Percentiles rank a stretch among this genome's conserved stretches.
Evolutionary conservation across 2,888 invertebrate species (phyloP).

Genomic region (Metellina segmentata): DNA sequence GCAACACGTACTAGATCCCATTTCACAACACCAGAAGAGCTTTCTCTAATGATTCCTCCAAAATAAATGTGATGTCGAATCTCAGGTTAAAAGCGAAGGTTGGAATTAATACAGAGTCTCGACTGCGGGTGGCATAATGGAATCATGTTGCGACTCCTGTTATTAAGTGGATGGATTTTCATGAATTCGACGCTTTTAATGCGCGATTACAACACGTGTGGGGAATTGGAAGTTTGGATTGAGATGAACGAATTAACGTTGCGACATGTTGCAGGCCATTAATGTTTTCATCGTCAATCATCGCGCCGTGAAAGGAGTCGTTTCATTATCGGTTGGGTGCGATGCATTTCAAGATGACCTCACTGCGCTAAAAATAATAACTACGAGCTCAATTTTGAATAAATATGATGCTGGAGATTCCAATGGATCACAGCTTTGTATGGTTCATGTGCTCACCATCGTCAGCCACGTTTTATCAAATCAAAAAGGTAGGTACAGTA

Average conservation of each 20-base stretch:
- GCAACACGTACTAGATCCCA: not conserved
- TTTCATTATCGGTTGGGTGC: not conserved
- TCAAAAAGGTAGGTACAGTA: too few relatives aligned
- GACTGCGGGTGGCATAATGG: slow-evolving; percentile 57
- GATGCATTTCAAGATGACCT: not conserved
- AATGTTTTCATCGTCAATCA: not conserved
- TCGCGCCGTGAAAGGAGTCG: not conserved
- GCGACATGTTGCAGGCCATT: not conserved
- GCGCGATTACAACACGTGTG: not conserved
- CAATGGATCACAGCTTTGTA: too few relatives aligned
- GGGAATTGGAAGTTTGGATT: not conserved
- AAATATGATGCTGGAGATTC: too few relatives aligned
- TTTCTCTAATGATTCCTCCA: slow-evolving; percentile 22
- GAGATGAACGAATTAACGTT: not conserved
- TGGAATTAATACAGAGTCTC: slow-evolving; percentile 33
- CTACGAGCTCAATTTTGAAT: too few relatives aligned
- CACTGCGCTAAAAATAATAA: too few relatives aligned
- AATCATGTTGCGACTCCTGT: slow-evolving; percentile 1
- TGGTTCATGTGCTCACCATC: too few relatives aligned
- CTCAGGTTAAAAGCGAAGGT: slow-evolving; percentile 50
- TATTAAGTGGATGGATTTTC: slow-evolving; percentile 49
- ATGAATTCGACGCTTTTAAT: not conserved
- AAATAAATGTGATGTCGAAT: slow-evolving; percentile 47
- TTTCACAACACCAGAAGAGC: not conserved
- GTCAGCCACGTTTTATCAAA: too few relatives aligned